Base-by-base conservation (phyloP, 2,797 vertebrate genomes). In the Merluccius polli region DNA sequence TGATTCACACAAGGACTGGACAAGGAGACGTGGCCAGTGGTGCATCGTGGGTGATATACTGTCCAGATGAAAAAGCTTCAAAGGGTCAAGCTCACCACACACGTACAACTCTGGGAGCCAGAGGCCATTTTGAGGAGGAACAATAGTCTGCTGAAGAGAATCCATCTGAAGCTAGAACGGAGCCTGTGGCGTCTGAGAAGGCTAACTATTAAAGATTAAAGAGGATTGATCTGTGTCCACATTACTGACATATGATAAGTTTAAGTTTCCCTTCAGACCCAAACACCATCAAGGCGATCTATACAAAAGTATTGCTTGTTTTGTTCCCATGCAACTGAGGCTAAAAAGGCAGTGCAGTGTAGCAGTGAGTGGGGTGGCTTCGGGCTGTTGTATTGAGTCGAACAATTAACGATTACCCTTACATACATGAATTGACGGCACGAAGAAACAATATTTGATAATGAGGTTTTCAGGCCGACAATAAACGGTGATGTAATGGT, bases 61-160 rank as follows among this genome's bases (percentile, higher is more conserved):
- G 16, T 48, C 41, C 41, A 18, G 41, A 4, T 48, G 16, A 3
- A 48, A 48, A 48, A 48, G 41, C 41, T 48, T 48, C 21, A 52
- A 52, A 52, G 48, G 18, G 18, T 52, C 48, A 21, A n/a, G 21
- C 48, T 52, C 48, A 52, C 18, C 18, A n/a, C 88, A 87, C 89
- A 87, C 84, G 86, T 86, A 83, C 75, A 89, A 83, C 81, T 84
- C 79, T 70, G 79, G 87, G 72, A 87, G 87, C 89, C 82, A 24
- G 84, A 87, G 87, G 89, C 85, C 83, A 87, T 89, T 88, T 80
- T 89, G 81, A 81, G 87, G 88, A 80, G 83, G 84, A 86, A 85
- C 75, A 83, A 85, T 91, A 85, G 77, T 79, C 85, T 77, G 85
- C 83, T 79, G 81, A 87, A 85, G 83, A 83, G 81, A 85, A 83